phyloP scores from a whole-genome alignment of 2,113 vertebrate species.

The Chunga burmeisteri region DNA sequence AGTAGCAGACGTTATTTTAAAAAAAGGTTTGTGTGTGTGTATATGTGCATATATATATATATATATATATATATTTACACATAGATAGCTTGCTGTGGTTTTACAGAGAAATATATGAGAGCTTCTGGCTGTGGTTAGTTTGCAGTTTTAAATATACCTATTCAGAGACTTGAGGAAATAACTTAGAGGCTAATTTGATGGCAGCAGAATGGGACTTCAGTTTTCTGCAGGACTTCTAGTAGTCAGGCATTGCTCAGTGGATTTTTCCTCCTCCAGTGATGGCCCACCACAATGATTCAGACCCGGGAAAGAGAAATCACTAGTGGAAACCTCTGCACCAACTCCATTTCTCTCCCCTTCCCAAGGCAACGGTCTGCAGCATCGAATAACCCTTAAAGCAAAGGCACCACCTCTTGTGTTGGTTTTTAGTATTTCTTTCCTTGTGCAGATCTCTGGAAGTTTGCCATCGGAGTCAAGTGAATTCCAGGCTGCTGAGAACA shows the following conservation, averaged over 20 bases:
- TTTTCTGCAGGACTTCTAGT: not conserved
- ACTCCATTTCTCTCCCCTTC: not conserved
- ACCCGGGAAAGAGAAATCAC: not conserved
- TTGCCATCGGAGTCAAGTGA: not conserved
- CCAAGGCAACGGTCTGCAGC: not conserved
- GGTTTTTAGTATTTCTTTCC: not conserved
- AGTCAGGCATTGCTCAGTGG: not conserved
- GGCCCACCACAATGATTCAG: not conserved
- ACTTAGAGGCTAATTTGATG: not conserved
- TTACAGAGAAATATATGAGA: not conserved
- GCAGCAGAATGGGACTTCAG: not conserved
- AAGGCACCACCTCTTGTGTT: not conserved
- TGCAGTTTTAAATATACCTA: not conserved
- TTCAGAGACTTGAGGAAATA: not conserved
- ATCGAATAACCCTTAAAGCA: not conserved
- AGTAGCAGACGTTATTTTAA: not conserved
- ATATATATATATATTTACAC: no score
- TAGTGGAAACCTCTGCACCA: rapidly evolving
- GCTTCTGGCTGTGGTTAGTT: not conserved
- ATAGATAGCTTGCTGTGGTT: not conserved
- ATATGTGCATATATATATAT: no score
- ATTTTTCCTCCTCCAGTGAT: not conserved
- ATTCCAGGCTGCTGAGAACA: not conserved
- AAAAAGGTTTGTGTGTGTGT: not conserved
- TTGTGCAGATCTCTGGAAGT: not conserved